Conservation (phyloP, 1,140 invertebrate species). For the Oreohelix idahoensis region DNA sequence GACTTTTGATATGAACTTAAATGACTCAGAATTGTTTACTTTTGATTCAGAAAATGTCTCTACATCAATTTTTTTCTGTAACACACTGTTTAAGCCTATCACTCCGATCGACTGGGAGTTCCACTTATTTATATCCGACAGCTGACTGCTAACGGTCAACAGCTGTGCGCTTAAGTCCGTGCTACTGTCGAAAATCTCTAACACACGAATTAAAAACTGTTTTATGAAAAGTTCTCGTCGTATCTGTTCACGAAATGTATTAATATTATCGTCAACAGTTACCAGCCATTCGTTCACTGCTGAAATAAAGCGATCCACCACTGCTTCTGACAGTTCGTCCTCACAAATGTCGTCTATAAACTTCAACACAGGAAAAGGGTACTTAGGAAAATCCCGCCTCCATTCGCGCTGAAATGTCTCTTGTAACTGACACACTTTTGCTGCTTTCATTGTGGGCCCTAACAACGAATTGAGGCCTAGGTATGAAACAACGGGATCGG, state of each 20-base stretch:
- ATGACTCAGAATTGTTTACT: neutral
- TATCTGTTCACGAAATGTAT: neutral
- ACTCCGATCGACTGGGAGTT: neutral
- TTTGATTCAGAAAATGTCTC: neutral
- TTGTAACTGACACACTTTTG: neutral
- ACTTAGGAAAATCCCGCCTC: neutral
- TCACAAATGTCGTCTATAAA: neutral
- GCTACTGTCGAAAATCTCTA: neutral
- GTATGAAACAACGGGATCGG: no score
- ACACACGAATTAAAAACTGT: conserved; percentile 18
- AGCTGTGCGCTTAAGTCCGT: neutral
- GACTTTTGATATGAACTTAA: no score
- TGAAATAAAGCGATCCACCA: neutral
- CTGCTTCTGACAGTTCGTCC: neutral
- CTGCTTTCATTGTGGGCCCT: conserved; percentile 2
- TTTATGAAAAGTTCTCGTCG: neutral
- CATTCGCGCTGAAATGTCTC: neutral
- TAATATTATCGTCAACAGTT: neutral
- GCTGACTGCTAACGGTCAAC: neutral
- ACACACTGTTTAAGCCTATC: neutral
- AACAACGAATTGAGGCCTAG: conserved; percentile 1
- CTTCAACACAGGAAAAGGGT: neutral
- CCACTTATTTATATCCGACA: neutral
- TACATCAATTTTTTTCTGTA: neutral
- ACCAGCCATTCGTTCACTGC: neutral